phyloP scores from a whole-genome alignment of 2,797 vertebrate genomes.

The Prionace glauca region DNA sequence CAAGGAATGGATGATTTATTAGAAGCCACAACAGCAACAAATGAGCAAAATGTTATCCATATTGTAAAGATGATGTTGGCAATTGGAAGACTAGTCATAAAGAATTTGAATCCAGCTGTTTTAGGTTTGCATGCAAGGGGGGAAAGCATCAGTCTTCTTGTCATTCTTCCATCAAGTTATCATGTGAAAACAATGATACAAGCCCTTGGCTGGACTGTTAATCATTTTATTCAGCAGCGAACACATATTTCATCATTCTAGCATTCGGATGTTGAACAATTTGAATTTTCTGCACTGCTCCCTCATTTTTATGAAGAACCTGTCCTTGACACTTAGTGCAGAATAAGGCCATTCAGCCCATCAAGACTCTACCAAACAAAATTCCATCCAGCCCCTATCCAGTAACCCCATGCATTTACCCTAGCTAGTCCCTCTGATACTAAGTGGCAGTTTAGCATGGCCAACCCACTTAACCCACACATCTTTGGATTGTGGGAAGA shows the following conservation, averaged over 20 bases:
- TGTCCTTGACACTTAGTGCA: not conserved
- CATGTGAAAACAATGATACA: not conserved
- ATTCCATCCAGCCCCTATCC: too few species aligned
- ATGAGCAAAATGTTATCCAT: not conserved
- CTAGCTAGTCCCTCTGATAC: too few species aligned
- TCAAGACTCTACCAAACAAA: too few species aligned
- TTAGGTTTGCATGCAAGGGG: not conserved
- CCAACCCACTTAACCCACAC: too few species aligned
- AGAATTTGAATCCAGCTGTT: not conserved
- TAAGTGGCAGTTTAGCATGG: too few species aligned
- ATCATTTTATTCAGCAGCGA: not conserved
- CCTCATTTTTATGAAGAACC: not conserved
- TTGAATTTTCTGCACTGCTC: not conserved
- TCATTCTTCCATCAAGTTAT: not conserved
- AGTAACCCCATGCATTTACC: too few species aligned
- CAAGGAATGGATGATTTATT: not conserved
- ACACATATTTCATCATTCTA: not conserved
- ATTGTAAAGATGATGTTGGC: not conserved
- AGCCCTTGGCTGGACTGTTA: not conserved
- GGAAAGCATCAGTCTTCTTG: not conserved
- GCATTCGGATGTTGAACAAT: not conserved
- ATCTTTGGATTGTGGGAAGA: too few species aligned
- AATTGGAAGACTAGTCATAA: not conserved
- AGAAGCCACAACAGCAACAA: not conserved
- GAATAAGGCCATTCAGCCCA: too few species aligned